Percentiles rank a stretch among this genome's conserved stretches.
Evolutionary conservation across 2,797 vertebrate species (phyloP).

Genomic region (Nyctibius grandis): DNA sequence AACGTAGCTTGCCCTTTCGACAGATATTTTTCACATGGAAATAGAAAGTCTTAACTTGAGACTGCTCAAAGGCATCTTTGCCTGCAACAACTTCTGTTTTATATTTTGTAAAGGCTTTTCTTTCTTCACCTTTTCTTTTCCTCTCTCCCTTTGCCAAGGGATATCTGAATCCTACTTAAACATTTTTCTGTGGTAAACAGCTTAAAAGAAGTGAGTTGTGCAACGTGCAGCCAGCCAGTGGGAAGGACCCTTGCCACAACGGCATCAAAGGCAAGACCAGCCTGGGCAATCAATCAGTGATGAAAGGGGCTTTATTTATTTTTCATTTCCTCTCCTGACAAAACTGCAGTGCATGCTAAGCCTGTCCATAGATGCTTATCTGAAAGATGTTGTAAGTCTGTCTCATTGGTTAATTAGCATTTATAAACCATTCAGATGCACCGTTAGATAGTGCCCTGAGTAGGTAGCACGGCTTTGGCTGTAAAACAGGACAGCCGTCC

Average conservation of each 20-base stretch:
- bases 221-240: background rate
- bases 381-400: background rate
- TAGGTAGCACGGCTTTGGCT: background rate
- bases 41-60: constrained; percentile 63
- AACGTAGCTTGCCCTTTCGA: constrained; percentile 64
- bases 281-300: fast-evolving
- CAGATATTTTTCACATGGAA: constrained; percentile 69
- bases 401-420: background rate
- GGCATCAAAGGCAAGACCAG: background rate
- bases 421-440: background rate
- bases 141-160: constrained; percentile 24
- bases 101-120: constrained; percentile 14
- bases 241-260: background rate
- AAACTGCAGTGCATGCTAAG: background rate
- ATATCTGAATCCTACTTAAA: constrained; percentile 50
- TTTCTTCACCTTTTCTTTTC: background rate
- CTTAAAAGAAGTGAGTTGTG: background rate
- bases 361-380: background rate
- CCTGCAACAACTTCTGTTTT: constrained; percentile 46
- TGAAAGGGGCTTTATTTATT: background rate
- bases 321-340: background rate
- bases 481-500: fast-evolving
- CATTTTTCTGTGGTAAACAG: constrained; percentile 36
- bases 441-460: no score
- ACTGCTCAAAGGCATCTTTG: constrained; percentile 39